A percentile compares a stretch with the other conserved stretches of the same genome.
Conservation (phyloP, 2,113 vertebrate species). For the Amazona guildingii region DNA sequence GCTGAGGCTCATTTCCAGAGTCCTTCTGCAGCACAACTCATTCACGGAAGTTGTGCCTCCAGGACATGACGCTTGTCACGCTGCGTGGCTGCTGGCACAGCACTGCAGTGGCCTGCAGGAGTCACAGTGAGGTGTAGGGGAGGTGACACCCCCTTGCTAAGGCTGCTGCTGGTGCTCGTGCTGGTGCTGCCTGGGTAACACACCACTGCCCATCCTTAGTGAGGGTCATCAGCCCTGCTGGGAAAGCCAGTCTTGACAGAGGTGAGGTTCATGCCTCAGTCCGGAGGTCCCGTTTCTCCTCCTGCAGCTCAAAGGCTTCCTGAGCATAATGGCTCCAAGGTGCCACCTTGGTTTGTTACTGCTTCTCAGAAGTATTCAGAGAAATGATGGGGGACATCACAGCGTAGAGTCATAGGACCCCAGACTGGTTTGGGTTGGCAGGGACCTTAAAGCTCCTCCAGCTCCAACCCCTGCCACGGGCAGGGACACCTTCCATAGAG, state of each 20-base stretch:
- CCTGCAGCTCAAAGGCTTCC: not conserved
- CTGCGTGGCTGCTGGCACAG: not conserved
- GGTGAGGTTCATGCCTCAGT: too few relatives aligned
- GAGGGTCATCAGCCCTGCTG: not conserved
- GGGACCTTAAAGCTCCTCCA: too few relatives aligned
- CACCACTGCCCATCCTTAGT: not conserved
- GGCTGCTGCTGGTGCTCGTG: not conserved
- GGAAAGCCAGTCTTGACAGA: not conserved
- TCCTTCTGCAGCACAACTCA: not conserved
- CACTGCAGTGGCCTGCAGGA: rapidly evolving
- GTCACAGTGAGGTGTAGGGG: not conserved
- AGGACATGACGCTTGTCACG: not conserved
- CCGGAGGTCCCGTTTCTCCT: not conserved
- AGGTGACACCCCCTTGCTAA: rapidly evolving
- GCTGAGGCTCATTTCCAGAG: not conserved
- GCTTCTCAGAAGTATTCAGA: not conserved
- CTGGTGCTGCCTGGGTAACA: not conserved
- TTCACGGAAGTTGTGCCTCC: not conserved
- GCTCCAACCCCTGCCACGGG: not conserved
- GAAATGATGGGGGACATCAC: not conserved
- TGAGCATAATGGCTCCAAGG: not conserved
- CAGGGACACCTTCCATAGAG: too few relatives aligned
- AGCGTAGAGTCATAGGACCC: not conserved
- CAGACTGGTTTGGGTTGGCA: not conserved
- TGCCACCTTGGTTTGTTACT: not conserved